These are phyloP conservation scores for Therioaphis trifolii DNA, from an alignment of 2,888 invertebrate genomes.

Conservation along the genomic window DNA sequence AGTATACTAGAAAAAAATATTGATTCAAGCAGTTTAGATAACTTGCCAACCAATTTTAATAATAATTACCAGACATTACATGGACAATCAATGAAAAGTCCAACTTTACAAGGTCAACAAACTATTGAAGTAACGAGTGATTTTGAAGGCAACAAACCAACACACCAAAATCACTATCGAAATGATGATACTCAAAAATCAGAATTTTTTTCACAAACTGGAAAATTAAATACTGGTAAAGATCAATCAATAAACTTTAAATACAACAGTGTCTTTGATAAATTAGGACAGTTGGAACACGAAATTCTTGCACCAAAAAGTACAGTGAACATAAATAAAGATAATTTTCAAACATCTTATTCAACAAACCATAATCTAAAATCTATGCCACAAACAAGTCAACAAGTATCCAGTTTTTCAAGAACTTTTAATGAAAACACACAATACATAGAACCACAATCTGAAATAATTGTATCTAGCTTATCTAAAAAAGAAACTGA, in stretches of 20 bases:
- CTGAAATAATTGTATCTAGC: slow-evolving; percentile 48
- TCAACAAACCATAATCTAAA: slow-evolving; percentile 42
- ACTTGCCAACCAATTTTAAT: background rate
- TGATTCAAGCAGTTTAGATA: slow-evolving; percentile 5
- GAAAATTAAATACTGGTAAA: slow-evolving; percentile 3
- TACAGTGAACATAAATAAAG: slow-evolving; percentile 36
- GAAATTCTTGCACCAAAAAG: slow-evolving; percentile 43
- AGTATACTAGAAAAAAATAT: slow-evolving; percentile 36
- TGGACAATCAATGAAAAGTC: background rate
- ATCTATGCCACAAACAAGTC: slow-evolving; percentile 42
- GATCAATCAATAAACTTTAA: slow-evolving; percentile 11
- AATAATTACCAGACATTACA: background rate
- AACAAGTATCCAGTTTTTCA: slow-evolving; percentile 34
- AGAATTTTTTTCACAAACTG: background rate
- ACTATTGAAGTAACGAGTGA: slow-evolving; percentile 17
- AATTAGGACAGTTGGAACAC: slow-evolving; percentile 39
- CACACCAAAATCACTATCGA: background rate
- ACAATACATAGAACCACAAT: slow-evolving; percentile 53
- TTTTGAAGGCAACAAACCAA: slow-evolving; percentile 21
- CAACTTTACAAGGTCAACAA: slow-evolving; percentile 22
- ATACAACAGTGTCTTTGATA: slow-evolving; percentile 44
- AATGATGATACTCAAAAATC: slow-evolving; percentile 24
- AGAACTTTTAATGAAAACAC: slow-evolving; percentile 25
- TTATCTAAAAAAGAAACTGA: slow-evolving; percentile 54
- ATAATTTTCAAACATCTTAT: slow-evolving; percentile 44